phyloP scores from a whole-genome alignment of 1,140 invertebrate genomes.

The Nebria ingens region DNA sequence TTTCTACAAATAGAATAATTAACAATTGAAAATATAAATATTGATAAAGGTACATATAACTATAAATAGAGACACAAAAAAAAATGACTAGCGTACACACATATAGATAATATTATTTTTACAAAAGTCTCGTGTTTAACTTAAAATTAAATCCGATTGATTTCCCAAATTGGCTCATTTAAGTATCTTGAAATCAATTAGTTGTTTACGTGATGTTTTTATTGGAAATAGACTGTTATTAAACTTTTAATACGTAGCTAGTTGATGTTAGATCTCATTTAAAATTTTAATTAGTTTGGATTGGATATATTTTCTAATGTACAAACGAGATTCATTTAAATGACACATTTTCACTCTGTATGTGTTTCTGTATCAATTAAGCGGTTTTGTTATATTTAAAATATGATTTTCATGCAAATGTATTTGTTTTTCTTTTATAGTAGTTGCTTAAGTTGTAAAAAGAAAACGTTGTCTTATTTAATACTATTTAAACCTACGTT shows the following conservation, averaged over 20 bases:
- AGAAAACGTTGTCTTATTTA: not conserved
- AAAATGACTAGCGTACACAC: slow-evolving; percentile 7
- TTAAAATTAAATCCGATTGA: not conserved
- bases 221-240: not conserved
- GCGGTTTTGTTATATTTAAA: not conserved
- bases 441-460: not conserved
- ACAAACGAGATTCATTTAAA: not conserved
- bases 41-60: not conserved
- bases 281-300: not conserved
- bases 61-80: not conserved
- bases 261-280: not conserved
- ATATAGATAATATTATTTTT: slow-evolving; percentile 5
- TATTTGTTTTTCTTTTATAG: too few relatives aligned
- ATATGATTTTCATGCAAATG: too few relatives aligned
- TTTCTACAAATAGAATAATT: not conserved
- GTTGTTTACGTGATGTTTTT: not conserved
- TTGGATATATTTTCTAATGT: not conserved
- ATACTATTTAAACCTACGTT: slow-evolving; percentile 1
- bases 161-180: not conserved
- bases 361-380: not conserved
- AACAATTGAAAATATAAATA: slow-evolving; percentile 5
- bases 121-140: slow-evolving; percentile 1
- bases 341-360: not conserved
- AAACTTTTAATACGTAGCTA: not conserved
- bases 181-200: not conserved